Evolutionary conservation across 2,888 invertebrate genomes (phyloP).

Genomic region (Polydrusus pterygomalis): DNA sequence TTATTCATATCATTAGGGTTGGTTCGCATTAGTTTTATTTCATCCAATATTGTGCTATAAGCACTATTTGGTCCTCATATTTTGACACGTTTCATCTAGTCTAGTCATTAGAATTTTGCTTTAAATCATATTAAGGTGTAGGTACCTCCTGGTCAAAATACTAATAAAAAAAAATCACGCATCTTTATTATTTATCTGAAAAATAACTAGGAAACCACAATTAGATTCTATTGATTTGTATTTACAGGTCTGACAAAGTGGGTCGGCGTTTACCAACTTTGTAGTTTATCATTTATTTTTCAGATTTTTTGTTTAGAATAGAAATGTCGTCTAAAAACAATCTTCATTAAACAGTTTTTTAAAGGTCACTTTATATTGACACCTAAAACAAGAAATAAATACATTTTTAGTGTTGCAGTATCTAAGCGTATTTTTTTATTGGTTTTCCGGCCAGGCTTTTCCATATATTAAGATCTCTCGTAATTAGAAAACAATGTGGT

Average conservation of each 20-base stretch:
- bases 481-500: constrained; percentile 32
- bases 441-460: neutral
- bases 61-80: constrained; percentile 27
- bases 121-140: neutral
- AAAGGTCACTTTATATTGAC: too few species aligned
- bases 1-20: constrained; percentile 15
- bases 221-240: too few species aligned
- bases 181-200: neutral
- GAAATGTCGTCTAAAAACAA: too few species aligned
- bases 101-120: constrained; percentile 32
- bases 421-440: neutral
- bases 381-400: too few species aligned
- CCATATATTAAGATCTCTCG: constrained; percentile 16
- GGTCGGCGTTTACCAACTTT: too few species aligned
- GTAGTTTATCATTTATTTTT: too few species aligned
- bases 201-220: too few species aligned
- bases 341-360: too few species aligned
- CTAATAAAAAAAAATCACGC: neutral
- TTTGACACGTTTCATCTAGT: constrained; percentile 35
- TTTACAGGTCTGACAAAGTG: too few species aligned
- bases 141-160: neutral
- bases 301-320: too few species aligned
- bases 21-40: neutral
- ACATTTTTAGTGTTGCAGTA: too few species aligned
- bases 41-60: neutral